Base-by-base conservation (phyloP, 2,888 invertebrate genomes). In the Platerodrilus igneus region DNA sequence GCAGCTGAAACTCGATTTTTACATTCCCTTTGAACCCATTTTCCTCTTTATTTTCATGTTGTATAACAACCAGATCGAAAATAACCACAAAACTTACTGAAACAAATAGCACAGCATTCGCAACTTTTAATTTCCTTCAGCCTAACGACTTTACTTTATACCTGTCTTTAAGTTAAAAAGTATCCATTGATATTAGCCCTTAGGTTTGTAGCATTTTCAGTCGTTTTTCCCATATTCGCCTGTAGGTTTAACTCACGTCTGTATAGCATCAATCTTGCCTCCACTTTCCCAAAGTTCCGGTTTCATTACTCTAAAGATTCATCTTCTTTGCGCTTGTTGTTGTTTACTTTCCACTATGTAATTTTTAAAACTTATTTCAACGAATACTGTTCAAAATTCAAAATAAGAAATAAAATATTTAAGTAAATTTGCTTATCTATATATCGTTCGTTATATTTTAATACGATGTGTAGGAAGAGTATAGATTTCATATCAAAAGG, bases 251-350 rank as follows among this genome's bases (percentile, higher is more conserved):
- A 38, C 35, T 44, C 45, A 46, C 48, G 51, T 46, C 51, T 49
- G 33, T 42, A 50, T 49, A 54, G 53, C 59, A 58, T 60, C 60
- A 58, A 59, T 59, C 60, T 59, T 59, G 55, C 54, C 50, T 55
- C 48, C 57, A 48, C 51, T 53, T 54, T 53, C 57, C 50, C 42
- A 48, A 50, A 54, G 55, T 59, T 60, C 59, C 58, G 57, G 60
- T 63, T 63, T 63, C 62, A 63, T 63, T 62, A 60, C 58, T 54
- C 52, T 53, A 52, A 53, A 60, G 60, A 62, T 63, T 59, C 60
- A 58, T 63, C 62, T 62, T 62, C 54, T 47, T 47, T 47, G 47
- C 50, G 50, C 47, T 51, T 39, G 39, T 48, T 47, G 53, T 34
- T 41, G 36, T 37, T 39, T 40, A 33, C 28, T 37, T 45, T 37